Evolutionary conservation across 2,888 invertebrate species (phyloP).

Genomic region (Villa cingulata): DNA sequence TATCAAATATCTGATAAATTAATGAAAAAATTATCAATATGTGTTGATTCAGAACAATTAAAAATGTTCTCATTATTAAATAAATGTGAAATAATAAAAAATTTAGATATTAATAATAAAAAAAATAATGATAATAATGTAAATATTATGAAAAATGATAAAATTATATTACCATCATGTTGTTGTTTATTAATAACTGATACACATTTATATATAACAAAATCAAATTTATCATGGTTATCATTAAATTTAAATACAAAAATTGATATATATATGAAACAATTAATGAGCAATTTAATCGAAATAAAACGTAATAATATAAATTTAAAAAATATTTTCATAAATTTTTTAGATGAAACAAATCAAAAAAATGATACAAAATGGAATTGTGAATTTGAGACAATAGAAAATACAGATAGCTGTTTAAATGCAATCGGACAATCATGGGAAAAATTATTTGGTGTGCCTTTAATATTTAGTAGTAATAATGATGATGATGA

Average conservation of each 20-base stretch:
- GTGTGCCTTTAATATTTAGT: constrained; percentile 34
- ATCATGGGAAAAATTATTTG: constrained; percentile 43
- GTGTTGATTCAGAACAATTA: constrained; percentile 25
- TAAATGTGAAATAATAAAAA: constrained; percentile 27
- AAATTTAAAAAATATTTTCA: constrained; percentile 24
- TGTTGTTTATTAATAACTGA: constrained; percentile 31
- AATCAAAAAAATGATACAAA: constrained; percentile 35
- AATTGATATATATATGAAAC: constrained; percentile 29
- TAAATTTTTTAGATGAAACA: constrained; percentile 41
- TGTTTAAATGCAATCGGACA: constrained; percentile 38
- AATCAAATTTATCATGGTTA: constrained; percentile 38
- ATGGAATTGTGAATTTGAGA: constrained; percentile 40
- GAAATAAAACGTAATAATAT: constrained; percentile 35
- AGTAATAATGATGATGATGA: too few species aligned
- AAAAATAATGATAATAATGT: constrained; percentile 16
- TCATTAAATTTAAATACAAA: constrained; percentile 22
- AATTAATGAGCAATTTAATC: constrained; percentile 41
- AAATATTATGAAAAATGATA: too few species aligned
- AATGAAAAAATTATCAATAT: constrained; percentile 24
- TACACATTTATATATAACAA: constrained; percentile 36
- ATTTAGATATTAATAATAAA: constrained; percentile 21
- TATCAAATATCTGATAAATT: constrained; percentile 32
- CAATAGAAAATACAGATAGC: constrained; percentile 34
- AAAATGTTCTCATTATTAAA: constrained; percentile 37
- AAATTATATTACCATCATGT: too few species aligned